Percentiles rank a stretch among this genome's conserved stretches.
Conservation (phyloP, 2,888 invertebrate genomes). For the Dasysyrphus albostriatus region DNA sequence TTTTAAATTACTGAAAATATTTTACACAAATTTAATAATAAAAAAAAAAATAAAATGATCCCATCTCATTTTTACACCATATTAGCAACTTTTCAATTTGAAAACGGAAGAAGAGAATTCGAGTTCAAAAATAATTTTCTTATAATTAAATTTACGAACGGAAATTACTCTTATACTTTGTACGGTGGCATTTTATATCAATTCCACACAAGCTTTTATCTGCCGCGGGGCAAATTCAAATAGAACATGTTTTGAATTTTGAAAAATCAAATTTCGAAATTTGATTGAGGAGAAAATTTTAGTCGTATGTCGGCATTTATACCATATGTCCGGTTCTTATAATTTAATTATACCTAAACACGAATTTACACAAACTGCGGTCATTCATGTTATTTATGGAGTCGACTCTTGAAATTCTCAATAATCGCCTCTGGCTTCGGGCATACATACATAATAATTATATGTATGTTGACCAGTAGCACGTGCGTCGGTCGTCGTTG, state of each 20-base stretch:
- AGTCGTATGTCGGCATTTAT: neutral
- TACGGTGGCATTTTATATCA: neutral
- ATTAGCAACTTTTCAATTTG: neutral
- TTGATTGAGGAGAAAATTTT: slow-evolving; percentile 59
- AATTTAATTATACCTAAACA: slow-evolving; percentile 61
- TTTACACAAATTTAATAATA: too few relatives aligned
- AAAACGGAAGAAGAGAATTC: neutral
- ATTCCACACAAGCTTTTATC: neutral
- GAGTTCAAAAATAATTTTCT: neutral
- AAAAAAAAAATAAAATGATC: too few relatives aligned
- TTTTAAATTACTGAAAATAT: too few relatives aligned
- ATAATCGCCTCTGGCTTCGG: slow-evolving; percentile 11
- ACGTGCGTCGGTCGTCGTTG: slow-evolving; percentile 4
- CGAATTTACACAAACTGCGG: slow-evolving; percentile 43
- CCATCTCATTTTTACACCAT: too few relatives aligned
- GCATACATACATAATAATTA: neutral
- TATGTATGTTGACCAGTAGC: slow-evolving; percentile 37
- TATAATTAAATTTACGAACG: neutral
- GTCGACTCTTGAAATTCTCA: neutral
- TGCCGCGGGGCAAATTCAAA: neutral
- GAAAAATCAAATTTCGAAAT: slow-evolving; percentile 60
- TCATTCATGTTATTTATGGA: slow-evolving; percentile 54
- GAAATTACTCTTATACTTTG: neutral
- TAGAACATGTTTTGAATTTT: slow-evolving; percentile 40
- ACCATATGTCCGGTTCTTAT: slow-evolving; percentile 62